Percentiles rank a stretch among this genome's conserved stretches.
Conservation (phyloP, 2,113 vertebrate genomes). For the Plecturocebus donacophilus region DNA sequence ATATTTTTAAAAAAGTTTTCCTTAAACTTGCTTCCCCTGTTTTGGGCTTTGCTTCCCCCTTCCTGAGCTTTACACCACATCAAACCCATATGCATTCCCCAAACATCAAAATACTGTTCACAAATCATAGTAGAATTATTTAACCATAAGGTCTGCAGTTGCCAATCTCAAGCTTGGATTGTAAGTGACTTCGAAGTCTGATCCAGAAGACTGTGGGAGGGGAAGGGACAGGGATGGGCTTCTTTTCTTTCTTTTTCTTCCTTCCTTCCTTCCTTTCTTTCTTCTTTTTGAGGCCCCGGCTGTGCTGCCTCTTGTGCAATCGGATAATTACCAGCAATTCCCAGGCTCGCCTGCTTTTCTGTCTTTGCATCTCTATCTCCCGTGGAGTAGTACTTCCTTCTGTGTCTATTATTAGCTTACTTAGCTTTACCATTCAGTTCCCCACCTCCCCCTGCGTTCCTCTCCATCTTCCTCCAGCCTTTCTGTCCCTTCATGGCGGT, state of each 20-base stretch:
- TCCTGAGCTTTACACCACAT: not conserved
- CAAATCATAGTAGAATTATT: not conserved
- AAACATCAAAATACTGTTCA: not conserved
- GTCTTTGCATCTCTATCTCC: slow-evolving; percentile 61
- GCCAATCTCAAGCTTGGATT: not conserved
- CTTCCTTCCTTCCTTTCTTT: not conserved
- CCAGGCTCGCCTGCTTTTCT: slow-evolving; percentile 8
- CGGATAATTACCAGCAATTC: not conserved
- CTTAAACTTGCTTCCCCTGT: not conserved
- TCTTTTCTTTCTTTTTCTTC: not conserved
- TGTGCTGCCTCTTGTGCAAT: not conserved
- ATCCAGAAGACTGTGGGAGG: not conserved
- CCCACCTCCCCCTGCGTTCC: not conserved
- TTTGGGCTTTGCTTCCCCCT: not conserved
- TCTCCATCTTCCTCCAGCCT: not conserved
- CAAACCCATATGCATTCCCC: not conserved
- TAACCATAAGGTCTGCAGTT: not conserved
- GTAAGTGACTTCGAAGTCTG: not conserved
- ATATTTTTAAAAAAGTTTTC: not conserved
- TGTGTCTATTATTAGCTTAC: slow-evolving; percentile 64
- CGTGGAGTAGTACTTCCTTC: slow-evolving; percentile 47
- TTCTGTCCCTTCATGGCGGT: not conserved
- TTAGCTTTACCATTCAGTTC: not conserved
- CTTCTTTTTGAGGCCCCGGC: not conserved
- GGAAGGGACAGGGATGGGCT: not conserved